Base-by-base conservation (phyloP, 2,888 invertebrate species). In the Lasioglossum pauxillum region DNA sequence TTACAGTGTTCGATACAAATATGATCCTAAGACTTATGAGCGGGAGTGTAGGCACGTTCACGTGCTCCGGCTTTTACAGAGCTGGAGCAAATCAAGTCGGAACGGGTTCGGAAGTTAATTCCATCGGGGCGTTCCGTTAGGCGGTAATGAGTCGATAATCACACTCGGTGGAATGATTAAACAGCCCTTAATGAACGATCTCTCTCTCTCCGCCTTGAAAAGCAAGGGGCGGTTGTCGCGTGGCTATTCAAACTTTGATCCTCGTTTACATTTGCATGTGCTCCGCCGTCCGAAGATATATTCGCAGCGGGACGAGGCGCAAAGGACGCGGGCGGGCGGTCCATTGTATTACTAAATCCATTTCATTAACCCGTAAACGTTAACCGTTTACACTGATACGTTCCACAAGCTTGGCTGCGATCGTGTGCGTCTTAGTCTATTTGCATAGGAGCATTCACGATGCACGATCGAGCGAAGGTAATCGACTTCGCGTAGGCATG, bases 341-440 rank as follows among this genome's bases (percentile, higher is more conserved):
- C 44, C 72, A 78, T 82, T 83, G 38, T 80, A 73, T 78, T 44
- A 46, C 46, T 46, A 35, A 80, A 87, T 80, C 78, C 72, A 78
- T 83, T 78, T 69, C 82, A 80, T 86, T 80, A 86, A 83, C 80
- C 82, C 23, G 80, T 75, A 80, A 85, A 78, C 75, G 75, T 16
- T 80, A 64, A 76, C 67, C 60, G 46, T 75, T 80, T 76, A 74
- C 80, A 64, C 86, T 16, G 71, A 67, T 75, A 74, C 78, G 71
- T 86, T 85, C 83, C 19, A 57, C 74, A 76, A 81, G 71, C 81
- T 85, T 78, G 86, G 49, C 60, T 23, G 35, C 69, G 71, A 49
- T 23, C 73, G 57, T 78, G 64, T 41, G 67, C 44, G 67, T 23
- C 71, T 67, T 1, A 44, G 69, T 77, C 69, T 82, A 85, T 85